A percentile compares a stretch with the other conserved stretches of the same genome.
Conservation (phyloP, 2,797 vertebrate genomes). For the Bucorvus abyssinicus region DNA sequence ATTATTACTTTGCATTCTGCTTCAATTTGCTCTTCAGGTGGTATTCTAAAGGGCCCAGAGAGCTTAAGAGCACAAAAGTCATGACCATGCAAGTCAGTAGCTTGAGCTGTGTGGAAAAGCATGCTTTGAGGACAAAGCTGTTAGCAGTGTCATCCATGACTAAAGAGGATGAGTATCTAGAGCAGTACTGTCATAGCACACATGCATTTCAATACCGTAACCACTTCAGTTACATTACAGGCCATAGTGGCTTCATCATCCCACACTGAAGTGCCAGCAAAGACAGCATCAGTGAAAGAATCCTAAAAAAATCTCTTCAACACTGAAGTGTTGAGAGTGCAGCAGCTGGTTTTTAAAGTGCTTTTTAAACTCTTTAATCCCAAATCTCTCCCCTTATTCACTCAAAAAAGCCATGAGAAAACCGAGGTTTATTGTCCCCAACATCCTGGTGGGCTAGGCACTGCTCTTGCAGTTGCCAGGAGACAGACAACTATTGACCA, state of each 20-base stretch:
- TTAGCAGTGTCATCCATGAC: neutral
- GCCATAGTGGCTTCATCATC: neutral
- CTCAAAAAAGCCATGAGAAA: neutral
- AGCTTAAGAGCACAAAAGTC: neutral
- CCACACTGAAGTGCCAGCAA: neutral
- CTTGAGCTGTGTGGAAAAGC: neutral
- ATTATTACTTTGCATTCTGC: neutral
- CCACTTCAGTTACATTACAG: neutral
- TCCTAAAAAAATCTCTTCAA: neutral
- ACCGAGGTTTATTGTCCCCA: neutral
- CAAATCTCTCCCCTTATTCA: neutral
- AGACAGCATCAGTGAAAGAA: neutral
- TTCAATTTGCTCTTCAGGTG: neutral
- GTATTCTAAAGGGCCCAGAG: neutral
- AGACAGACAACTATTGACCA: neutral
- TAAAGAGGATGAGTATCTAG: neutral
- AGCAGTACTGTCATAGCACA: neutral
- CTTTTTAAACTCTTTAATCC: neutral
- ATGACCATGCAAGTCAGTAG: accelerated
- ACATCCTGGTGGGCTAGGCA: neutral
- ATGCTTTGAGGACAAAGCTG: neutral
- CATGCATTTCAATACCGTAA: accelerated
- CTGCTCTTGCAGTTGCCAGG: neutral
- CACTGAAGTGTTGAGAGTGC: accelerated
- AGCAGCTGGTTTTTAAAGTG: neutral